Evolutionary conservation across 2,888 invertebrate species (phyloP).

Genomic region (Neuroscelio doddi): DNA sequence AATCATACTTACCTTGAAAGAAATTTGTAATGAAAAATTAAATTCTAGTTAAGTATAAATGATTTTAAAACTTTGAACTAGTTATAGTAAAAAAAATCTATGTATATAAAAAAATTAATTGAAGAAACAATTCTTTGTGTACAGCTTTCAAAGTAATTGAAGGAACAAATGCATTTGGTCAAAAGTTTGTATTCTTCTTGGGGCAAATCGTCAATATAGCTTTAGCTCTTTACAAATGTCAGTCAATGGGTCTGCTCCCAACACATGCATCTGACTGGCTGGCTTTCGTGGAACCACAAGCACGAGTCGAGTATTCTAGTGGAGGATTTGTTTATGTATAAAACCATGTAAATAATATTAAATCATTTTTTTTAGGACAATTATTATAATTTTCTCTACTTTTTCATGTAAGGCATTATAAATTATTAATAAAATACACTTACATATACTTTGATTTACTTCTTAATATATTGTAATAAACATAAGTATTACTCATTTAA

Average conservation of each 20-base stretch:
- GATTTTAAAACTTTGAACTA: no score
- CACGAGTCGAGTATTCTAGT: slow-evolving; percentile 87
- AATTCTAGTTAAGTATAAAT: no score
- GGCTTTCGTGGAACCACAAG: slow-evolving; percentile 95
- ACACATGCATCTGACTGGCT: slow-evolving; percentile 99
- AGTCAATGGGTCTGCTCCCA: slow-evolving; percentile 97
- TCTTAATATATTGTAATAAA: background rate
- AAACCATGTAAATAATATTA: slow-evolving; percentile 28
- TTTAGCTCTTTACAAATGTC: slow-evolving; percentile 96
- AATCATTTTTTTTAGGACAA: background rate
- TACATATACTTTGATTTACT: background rate
- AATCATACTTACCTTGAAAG: no score
- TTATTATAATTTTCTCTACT: background rate
- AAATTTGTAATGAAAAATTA: no score
- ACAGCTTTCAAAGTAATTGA: slow-evolving; percentile 93
- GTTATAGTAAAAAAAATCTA: slow-evolving; percentile 5
- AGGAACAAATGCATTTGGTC: slow-evolving; percentile 90
- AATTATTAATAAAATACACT: slow-evolving; percentile 4
- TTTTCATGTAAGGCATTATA: background rate
- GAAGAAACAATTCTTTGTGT: no score
- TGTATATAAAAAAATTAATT: slow-evolving; percentile 6
- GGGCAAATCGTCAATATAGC: slow-evolving; percentile 95
- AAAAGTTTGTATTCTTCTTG: slow-evolving; percentile 93
- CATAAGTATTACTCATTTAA: background rate
- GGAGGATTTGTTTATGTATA: slow-evolving; percentile 77